phyloP scores from a whole-genome alignment of 2,888 invertebrate genomes.

The Heteromyza rotundicornis region DNA sequence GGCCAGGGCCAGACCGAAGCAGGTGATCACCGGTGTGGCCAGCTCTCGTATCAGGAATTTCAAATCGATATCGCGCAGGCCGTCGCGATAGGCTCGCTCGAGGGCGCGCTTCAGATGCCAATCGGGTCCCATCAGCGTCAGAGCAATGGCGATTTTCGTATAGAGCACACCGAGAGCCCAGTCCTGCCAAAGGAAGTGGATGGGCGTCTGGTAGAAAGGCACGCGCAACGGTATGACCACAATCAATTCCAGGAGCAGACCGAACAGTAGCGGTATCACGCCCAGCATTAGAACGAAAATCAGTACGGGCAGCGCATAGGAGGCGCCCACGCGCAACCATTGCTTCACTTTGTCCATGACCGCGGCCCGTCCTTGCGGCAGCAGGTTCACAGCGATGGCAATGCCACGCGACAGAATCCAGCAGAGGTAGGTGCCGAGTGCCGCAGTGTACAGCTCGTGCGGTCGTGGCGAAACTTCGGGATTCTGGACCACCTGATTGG shows the following conservation, averaged over 20 bases:
- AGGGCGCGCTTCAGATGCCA: slow-evolving; percentile 91
- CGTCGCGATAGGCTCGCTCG: slow-evolving; percentile 92
- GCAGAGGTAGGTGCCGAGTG: slow-evolving; percentile 90
- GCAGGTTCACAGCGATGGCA: slow-evolving; percentile 82
- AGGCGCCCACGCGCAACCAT: slow-evolving; percentile 77
- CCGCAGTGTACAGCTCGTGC: slow-evolving; percentile 95
- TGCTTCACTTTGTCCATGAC: slow-evolving; percentile 74
- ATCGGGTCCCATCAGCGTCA: slow-evolving; percentile 98
- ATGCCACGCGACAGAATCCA: slow-evolving; percentile 89
- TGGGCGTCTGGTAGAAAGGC: slow-evolving; percentile 88
- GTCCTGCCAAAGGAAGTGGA: slow-evolving; percentile 90
- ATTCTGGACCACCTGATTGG: slow-evolving; percentile 37
- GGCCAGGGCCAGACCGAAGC: slow-evolving; percentile 87
- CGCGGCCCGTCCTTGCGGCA: slow-evolving; percentile 86
- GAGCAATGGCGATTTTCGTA: slow-evolving; percentile 95
- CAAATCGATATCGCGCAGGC: slow-evolving; percentile 90
- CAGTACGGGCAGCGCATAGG: slow-evolving; percentile 78
- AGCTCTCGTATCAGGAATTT: slow-evolving; percentile 83
- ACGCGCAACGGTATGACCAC: slow-evolving; percentile 92
- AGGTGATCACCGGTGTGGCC: slow-evolving; percentile 87
- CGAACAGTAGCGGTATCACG: slow-evolving; percentile 89
- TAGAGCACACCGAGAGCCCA: slow-evolving; percentile 98
- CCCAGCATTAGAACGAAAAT: slow-evolving; percentile 76
- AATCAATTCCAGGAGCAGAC: slow-evolving; percentile 88
- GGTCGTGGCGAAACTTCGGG: slow-evolving; percentile 68